phyloP scores from a whole-genome alignment of 2,888 invertebrate species.

The Thysanoteuthis rhombus region DNA sequence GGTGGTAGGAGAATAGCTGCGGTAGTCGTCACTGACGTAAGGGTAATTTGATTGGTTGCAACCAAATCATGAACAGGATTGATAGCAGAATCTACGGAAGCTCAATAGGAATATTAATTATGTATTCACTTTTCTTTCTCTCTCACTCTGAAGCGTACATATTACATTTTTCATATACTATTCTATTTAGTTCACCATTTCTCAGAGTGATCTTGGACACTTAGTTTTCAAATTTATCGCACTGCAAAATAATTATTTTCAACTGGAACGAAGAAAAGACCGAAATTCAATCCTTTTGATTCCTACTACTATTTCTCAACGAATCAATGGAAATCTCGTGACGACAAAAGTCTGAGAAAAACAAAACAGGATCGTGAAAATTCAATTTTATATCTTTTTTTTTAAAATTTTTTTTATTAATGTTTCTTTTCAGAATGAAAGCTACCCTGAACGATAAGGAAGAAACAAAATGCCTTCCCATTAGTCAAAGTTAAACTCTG shows the following conservation, averaged over 20 bases:
- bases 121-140: background rate
- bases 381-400: background rate
- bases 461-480: background rate
- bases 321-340: background rate
- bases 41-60: background rate
- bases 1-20: background rate
- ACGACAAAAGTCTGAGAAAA: no score
- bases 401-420: no score
- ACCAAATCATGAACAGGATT: background rate
- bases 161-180: background rate
- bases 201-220: background rate
- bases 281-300: background rate
- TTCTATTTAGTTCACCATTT: background rate
- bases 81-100: background rate
- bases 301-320: background rate
- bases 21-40: background rate
- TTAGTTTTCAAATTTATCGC: background rate
- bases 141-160: background rate
- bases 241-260: background rate
- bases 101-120: background rate
- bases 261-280: background rate
- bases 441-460: no score
- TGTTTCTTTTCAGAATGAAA: no score
- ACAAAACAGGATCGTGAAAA: no score
- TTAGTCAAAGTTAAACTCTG: no score